Percentiles rank a stretch among this genome's conserved stretches.
phyloP scores from a whole-genome alignment of 2,797 vertebrate genomes.

The Rhabdophis nuchalis region DNA sequence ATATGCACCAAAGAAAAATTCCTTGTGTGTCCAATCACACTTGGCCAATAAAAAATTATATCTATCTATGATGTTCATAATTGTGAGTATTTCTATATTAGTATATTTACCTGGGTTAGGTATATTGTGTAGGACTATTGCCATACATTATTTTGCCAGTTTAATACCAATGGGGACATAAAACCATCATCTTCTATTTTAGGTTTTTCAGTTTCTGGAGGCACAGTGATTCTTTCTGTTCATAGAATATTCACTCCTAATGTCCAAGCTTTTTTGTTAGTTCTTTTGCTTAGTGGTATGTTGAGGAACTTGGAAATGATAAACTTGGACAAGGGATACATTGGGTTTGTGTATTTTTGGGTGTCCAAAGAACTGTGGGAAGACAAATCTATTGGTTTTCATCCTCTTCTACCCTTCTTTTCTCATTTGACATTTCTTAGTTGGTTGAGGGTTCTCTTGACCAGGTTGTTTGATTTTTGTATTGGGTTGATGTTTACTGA shows the following conservation, averaged over 20 bases:
- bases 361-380: not conserved
- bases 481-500: not conserved
- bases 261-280: not conserved
- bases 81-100: not conserved
- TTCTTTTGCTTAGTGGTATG: not conserved
- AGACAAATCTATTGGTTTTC: not conserved
- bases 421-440: no score
- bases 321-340: not conserved
- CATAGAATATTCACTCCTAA: not conserved
- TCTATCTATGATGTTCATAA: not conserved
- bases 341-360: not conserved
- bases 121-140: no score
- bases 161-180: no score
- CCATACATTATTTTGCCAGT: no score
- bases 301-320: not conserved
- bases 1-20: no score
- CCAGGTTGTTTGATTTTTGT: not conserved
- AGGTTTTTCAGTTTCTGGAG: not conserved
- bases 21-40: no score
- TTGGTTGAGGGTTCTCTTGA: not conserved
- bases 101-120: not conserved
- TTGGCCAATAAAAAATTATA: no score
- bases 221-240: not conserved
- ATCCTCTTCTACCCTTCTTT: not conserved
- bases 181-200: not conserved